Conservation (phyloP, 1,140 invertebrate genomes). For the Microplitis mediator region DNA sequence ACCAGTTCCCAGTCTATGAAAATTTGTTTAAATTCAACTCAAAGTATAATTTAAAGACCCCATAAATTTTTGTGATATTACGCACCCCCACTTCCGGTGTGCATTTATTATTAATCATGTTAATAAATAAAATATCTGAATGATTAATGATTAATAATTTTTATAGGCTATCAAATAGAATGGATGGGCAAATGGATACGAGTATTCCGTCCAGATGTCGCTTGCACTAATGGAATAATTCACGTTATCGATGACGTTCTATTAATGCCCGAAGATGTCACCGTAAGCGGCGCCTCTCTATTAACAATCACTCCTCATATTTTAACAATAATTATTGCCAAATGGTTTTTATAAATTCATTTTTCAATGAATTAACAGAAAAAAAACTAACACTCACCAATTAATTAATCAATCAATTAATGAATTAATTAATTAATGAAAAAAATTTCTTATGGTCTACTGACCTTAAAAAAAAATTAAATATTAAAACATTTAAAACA, state of each 20-base stretch:
- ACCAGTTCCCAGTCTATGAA: too few relatives aligned
- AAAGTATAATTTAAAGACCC: too few relatives aligned
- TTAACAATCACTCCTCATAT: slow-evolving; percentile 50
- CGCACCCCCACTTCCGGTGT: background rate
- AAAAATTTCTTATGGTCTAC: too few relatives aligned
- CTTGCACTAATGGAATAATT: slow-evolving; percentile 91
- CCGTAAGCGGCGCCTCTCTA: slow-evolving; percentile 66
- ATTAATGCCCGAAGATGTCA: slow-evolving; percentile 82
- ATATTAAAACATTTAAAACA: too few relatives aligned
- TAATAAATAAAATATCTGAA: background rate
- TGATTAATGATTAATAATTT: background rate
- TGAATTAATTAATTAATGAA: too few relatives aligned
- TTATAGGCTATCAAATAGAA: slow-evolving; percentile 78
- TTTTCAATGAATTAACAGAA: background rate
- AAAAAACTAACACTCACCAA: too few relatives aligned
- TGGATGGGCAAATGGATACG: slow-evolving; percentile 83
- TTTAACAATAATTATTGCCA: slow-evolving; percentile 57
- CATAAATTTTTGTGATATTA: too few relatives aligned
- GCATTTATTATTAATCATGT: background rate
- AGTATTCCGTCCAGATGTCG: slow-evolving; percentile 86
- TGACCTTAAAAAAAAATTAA: too few relatives aligned
- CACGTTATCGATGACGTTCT: slow-evolving; percentile 89
- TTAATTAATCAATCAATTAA: too few relatives aligned
- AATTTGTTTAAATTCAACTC: too few relatives aligned
- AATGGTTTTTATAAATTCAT: slow-evolving; percentile 56